Evolutionary conservation across 1,140 invertebrate genomes (phyloP), one percentile per base, ranked within the genome.

Genomic region (Popillia japonica): DNA sequence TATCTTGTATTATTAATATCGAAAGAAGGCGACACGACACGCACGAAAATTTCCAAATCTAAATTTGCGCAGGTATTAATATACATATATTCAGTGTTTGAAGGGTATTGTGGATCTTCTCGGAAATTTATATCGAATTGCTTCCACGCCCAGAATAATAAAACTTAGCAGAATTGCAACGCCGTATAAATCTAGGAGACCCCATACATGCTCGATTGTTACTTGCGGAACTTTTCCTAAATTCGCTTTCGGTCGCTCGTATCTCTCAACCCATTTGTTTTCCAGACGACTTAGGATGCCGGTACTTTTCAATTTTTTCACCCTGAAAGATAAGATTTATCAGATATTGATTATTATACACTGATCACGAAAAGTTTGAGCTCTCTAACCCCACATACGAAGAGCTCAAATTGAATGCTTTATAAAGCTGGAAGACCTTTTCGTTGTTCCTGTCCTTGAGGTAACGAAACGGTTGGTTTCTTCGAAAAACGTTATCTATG

Each of bases 251-350:
- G 59, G 75, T 59, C 68, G 64, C 68, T 75, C 40, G 41, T 78
- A 74, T 42, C 75, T 78, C 59, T 79, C 59, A 6, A 85, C 77
- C 83, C 83, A 85, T 48, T 82, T 80, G n/a, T 79, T 72, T 79
- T 85, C 82, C n/a, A 85, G 44, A 59, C 81, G 79, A 11, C 80
- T 34, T 14, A 84, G 61, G 17, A 86, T 80, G 11, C 85, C 85
- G 9, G 78, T 44, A 73, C 80, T 82, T 74, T 78, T 79, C 14
- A 86, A 76, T 74, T 77, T 74, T 23, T 79, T 79, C 40, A 85
- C 72, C 40, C 85, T 85, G 68, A 77, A 84, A 84, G 27, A 55
- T 55, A 8, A 27, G 7, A 40, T 4, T 27, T 74, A 6, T 14
- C 40, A 22, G 3, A n/a, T 68, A 20, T 14, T 23, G 8, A n/a